Base-by-base conservation (phyloP, 1,140 invertebrate species). In the Cydia splendana region DNA sequence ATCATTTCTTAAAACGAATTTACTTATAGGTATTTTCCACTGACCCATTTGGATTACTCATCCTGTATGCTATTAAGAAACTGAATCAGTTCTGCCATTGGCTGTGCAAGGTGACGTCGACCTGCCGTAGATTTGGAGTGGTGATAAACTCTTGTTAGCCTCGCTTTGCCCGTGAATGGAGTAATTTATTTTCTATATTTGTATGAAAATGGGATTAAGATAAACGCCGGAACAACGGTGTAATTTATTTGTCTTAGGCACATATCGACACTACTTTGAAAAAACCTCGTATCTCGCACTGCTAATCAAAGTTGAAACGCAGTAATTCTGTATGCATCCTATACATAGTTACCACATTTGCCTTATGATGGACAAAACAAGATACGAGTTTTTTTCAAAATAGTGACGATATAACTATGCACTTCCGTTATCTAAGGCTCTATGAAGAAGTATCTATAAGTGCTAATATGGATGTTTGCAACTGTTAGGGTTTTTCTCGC, bases 11-110 rank as follows among this genome's bases (percentile, higher is more conserved):
- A 48, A 12, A 4, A 45, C 10, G 4, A 34, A 34, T 34, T 48
- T 48, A 48, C n/a, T 53, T 18, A 53, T 75, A n/a, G n/a, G n/a
- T n/a, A 75, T 65, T 76, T 76, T 74, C 74, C 74, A 48, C 45
- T 15, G 45, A 48, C 67, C 74, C 34, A 51, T 78, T 76, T 77
- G 81, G 18, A 62, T 24, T 24, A 30, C 15, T 38, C 15, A 20
- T 13, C 34, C 34, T 71, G 34, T 38, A 71, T 71, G 67, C 67
- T 42, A 34, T 69, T 69, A 24, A 38, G 7, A 71, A 71, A 24
- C 67, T 71, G 67, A 10, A 71, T 71, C 67, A n/a, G 15, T 38
- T 71, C 67, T 71, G 57, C 34, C 30, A 71, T 71, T 71, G 65
- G 20, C 67, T 42, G 30, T 10, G 67, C 67, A 71, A 71, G 67